Percentiles rank a stretch among this genome's conserved stretches.
These are phyloP conservation scores for Elegia similella DNA, from an alignment of 2,888 invertebrate genomes.

Conservation along the genomic window DNA sequence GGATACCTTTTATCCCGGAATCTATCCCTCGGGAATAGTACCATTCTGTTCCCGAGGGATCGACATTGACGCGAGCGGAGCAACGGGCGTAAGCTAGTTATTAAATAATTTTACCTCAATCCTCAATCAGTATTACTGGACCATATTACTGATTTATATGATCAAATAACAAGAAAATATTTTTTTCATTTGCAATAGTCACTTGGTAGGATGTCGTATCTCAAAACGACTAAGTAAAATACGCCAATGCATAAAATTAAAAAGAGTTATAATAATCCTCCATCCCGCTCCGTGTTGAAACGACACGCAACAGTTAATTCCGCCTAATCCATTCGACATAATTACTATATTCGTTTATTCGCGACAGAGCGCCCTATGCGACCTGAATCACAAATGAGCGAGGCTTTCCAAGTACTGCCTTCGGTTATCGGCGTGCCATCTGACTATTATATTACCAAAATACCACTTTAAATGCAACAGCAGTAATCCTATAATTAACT, in stretches of 20 bases:
- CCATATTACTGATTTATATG: too few species aligned
- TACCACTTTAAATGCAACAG: constrained; percentile 75
- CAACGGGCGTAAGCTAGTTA: too few species aligned
- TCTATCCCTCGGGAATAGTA: too few species aligned
- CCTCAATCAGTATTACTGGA: too few species aligned
- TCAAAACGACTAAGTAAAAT: neutral
- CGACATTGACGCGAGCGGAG: too few species aligned
- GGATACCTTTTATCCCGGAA: too few species aligned
- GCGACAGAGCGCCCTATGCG: constrained; percentile 61
- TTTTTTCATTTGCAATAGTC: too few species aligned
- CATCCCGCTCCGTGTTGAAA: constrained; percentile 39
- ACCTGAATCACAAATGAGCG: constrained; percentile 74
- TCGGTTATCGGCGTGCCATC: constrained; percentile 78
- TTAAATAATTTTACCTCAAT: too few species aligned
- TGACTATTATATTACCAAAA: constrained; percentile 81
- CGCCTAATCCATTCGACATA: constrained; percentile 69
- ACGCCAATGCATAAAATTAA: neutral
- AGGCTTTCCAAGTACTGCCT: constrained; percentile 74
- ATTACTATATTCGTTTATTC: constrained; percentile 79
- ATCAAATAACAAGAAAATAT: too few species aligned
- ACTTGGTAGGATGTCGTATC: too few species aligned
- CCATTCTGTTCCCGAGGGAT: too few species aligned
- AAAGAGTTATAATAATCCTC: constrained; percentile 28
- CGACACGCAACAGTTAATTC: constrained; percentile 57
- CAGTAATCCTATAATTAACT: constrained; percentile 77